A percentile compares a stretch with the other conserved stretches of the same genome.
Evolutionary conservation across 2,888 invertebrate genomes (phyloP).

Genomic region (Hymenopus coronatus): DNA sequence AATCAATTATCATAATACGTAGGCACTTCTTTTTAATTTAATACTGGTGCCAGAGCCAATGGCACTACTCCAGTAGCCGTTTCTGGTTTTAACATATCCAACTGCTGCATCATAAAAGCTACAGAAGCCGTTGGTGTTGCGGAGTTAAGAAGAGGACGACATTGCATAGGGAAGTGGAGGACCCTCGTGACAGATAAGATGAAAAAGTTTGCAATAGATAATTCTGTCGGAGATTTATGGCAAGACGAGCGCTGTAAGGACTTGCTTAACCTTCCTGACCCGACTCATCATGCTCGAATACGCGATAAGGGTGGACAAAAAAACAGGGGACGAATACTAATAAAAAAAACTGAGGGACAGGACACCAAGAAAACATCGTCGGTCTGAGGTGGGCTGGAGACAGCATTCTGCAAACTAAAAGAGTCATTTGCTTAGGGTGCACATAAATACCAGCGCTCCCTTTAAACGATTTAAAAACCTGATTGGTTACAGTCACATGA

Average conservation of each 20-base stretch:
- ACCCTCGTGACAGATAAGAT: neutral
- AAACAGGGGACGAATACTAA: neutral
- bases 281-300: conserved; percentile 21
- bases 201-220: conserved; percentile 16
- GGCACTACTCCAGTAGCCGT: too few relatives aligned
- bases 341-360: neutral
- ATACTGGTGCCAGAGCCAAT: too few relatives aligned
- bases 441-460: too few relatives aligned
- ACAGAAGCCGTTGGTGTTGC: neutral
- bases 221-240: neutral
- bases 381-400: neutral
- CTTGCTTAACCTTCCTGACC: conserved; percentile 25
- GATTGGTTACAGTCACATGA: too few relatives aligned
- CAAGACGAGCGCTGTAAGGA: neutral
- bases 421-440: too few relatives aligned
- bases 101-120: too few relatives aligned
- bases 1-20: too few relatives aligned
- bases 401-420: neutral
- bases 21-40: too few relatives aligned
- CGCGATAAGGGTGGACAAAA: conserved; percentile 18
- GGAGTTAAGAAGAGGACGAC: neutral
- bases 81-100: too few relatives aligned
- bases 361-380: neutral
- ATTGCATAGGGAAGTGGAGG: neutral
- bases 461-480: too few relatives aligned